phyloP scores from a whole-genome alignment of 2,113 vertebrate species.

The Perccottus glenii region DNA sequence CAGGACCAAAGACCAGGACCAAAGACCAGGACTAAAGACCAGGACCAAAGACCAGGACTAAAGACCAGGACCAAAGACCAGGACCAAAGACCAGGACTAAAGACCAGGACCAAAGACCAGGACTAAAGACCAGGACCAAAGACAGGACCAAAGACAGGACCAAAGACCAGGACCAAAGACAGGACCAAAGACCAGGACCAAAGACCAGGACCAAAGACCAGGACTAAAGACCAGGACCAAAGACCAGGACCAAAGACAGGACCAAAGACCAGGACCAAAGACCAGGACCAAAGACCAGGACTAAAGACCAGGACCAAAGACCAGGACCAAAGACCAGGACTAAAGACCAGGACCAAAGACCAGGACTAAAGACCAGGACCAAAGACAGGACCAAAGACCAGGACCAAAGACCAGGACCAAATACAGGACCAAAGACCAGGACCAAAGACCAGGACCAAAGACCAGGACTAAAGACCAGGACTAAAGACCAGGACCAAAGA shows the following conservation, averaged over 20 bases:
- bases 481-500: no score
- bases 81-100: neutral
- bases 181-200: neutral
- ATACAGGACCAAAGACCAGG: no score
- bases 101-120: no score
- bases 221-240: no score
- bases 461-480: no score
- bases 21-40: no score
- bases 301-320: neutral
- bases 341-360: neutral
- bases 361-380: slow-evolving; percentile 16
- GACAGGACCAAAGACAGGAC: neutral
- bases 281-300: slow-evolving; percentile 23
- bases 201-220: no score
- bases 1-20: neutral
- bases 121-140: no score
- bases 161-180: slow-evolving; percentile 18
- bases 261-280: neutral
- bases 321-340: no score
- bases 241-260: no score
- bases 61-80: slow-evolving; percentile 19
- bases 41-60: neutral
- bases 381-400: neutral
- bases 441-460: no score
- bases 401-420: no score